A percentile compares a stretch with the other conserved stretches of the same genome.
These are phyloP conservation scores for Calephelis nemesis DNA, from an alignment of 1,140 invertebrate species.

Conservation along the genomic window DNA sequence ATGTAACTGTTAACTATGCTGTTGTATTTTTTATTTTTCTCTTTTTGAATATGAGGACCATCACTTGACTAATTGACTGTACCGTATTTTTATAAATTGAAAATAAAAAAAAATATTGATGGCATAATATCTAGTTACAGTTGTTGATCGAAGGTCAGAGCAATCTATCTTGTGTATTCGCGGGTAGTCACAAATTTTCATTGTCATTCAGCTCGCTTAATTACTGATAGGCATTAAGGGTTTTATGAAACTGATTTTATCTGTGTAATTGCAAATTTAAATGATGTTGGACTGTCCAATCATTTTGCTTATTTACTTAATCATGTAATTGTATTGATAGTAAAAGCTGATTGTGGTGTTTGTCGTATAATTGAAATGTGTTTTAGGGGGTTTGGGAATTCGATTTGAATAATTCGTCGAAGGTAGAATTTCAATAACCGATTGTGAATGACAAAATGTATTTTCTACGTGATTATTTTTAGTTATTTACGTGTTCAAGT, in stretches of 20 bases:
- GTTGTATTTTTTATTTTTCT: too few species aligned
- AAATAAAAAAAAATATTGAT: neutral
- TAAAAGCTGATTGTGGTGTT: conserved; percentile 12
- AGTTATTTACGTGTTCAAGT: too few species aligned
- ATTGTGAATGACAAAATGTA: too few species aligned
- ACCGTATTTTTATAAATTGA: too few species aligned
- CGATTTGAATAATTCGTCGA: neutral
- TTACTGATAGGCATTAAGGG: conserved; percentile 26
- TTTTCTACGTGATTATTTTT: too few species aligned
- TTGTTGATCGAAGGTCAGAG: neutral
- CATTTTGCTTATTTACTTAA: conserved; percentile 18
- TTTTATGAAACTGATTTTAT: conserved; percentile 26
- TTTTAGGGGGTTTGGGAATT: conserved; percentile 8
- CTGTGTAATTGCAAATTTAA: conserved; percentile 23
- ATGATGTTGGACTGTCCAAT: conserved; percentile 11
- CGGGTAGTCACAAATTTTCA: conserved; percentile 22
- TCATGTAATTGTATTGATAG: conserved; percentile 17
- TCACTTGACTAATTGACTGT: too few species aligned
- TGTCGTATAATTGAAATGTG: conserved; percentile 12
- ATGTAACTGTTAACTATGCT: too few species aligned
- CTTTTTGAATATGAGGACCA: too few species aligned
- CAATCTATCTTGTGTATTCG: conserved; percentile 23
- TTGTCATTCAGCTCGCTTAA: conserved; percentile 23
- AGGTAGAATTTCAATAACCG: too few species aligned
- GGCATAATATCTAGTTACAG: conserved; percentile 4